phyloP scores from a whole-genome alignment of 1,140 invertebrate species.

The Antheraea pernyi region DNA sequence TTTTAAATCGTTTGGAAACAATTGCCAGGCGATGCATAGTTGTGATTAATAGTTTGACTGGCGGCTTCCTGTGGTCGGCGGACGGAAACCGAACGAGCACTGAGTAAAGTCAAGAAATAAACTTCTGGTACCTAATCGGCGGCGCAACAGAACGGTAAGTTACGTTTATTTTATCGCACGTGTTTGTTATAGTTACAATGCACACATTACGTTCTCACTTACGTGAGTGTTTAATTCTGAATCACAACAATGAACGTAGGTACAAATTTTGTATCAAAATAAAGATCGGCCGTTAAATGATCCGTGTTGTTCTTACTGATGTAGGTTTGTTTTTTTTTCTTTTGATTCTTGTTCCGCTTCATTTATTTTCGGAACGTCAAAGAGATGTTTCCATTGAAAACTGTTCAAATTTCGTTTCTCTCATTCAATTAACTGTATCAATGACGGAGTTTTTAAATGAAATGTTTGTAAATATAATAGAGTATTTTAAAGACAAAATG shows the following conservation, averaged over 20 bases:
- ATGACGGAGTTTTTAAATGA: neutral
- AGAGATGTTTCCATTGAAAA: slow-evolving; percentile 3
- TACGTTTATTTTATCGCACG: slow-evolving; percentile 10
- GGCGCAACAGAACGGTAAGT: neutral
- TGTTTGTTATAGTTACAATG: neutral
- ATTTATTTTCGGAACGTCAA: neutral
- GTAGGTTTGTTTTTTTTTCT: neutral
- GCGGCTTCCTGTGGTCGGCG: slow-evolving; percentile 30
- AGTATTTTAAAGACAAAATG: neutral
- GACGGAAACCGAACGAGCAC: slow-evolving; percentile 32
- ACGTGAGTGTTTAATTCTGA: neutral
- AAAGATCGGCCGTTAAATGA: neutral
- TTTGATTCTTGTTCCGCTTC: neutral
- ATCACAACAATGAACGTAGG: neutral
- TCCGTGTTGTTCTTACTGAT: neutral
- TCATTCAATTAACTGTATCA: neutral
- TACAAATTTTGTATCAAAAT: slow-evolving; percentile 7
- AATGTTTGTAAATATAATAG: neutral
- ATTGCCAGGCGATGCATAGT: slow-evolving; percentile 20
- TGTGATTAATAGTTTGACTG: slow-evolving; percentile 38
- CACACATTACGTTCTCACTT: neutral
- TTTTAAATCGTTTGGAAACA: slow-evolving; percentile 26
- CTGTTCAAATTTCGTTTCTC: neutral
- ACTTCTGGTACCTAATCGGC: slow-evolving; percentile 5
- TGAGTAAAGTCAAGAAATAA: slow-evolving; percentile 30